Evolutionary conservation across 2,113 vertebrate genomes (phyloP), one percentile per base, ranked within the genome.

Genomic region (Brachyistius frenatus): DNA sequence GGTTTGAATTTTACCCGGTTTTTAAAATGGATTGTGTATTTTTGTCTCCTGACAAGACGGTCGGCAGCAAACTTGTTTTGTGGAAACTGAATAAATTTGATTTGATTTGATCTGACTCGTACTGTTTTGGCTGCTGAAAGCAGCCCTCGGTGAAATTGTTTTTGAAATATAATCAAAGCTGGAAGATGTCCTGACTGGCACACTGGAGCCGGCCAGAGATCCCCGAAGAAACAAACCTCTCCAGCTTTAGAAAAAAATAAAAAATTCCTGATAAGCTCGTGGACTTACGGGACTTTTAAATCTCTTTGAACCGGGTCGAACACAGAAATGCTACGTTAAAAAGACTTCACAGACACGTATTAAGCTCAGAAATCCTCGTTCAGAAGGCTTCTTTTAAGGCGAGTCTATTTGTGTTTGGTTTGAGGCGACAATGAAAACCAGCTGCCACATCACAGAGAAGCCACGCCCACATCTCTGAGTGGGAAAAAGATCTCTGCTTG

Each of bases 101-200:
- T 83, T 82, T 71, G 83, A 88, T 83, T 82, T 71, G 83, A 88
- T 87, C 50, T 78, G 83, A 84, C 81, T 86, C 78, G 46, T 13
- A 65, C 54, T 78, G 80, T 80, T 77, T 74, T 81, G 79, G 74
- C 75, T 66, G 82, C 60, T 39, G 35, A 73, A 49, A 63, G 67
- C 46, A 73, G 73, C 73, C 66, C 2, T 73, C 4, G 35, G 79
- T 87, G 73, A 86, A 83, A 84, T 36, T 81, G 68, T 50, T 63
- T 88, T 74, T 83, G 74, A 86, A 88, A 89, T 33, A 47, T 69
- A 80, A 71, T 83, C 84, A 77, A 73, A 87, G 84, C 83, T 73
- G 69, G 80, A 79, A 56, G 70, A 78, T 61, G 83, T 67, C 36
- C 82, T 74, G 72, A 62, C 23, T 76, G 62, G 54, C 60, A 61